Percentiles rank a stretch among this genome's conserved stretches.
Evolutionary conservation across 2,113 vertebrate genomes (phyloP).

Genomic region (Saguinus imperator): DNA sequence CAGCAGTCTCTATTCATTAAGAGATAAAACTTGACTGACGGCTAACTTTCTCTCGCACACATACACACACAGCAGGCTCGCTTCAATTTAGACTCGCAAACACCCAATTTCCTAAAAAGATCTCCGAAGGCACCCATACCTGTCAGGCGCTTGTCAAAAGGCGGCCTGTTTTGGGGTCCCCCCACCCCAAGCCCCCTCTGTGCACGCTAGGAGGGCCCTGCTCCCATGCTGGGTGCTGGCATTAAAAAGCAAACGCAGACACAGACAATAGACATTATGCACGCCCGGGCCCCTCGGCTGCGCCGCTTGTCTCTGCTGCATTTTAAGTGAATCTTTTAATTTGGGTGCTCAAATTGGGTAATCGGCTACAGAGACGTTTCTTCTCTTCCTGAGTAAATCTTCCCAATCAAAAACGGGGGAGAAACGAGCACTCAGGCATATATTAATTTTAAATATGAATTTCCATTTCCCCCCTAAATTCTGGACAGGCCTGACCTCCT

Average conservation of each 20-base stretch:
- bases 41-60: slow-evolving; percentile 83
- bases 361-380: fast-evolving
- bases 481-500: slow-evolving; percentile 62
- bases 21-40: slow-evolving; percentile 90
- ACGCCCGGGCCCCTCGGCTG: slow-evolving; percentile 35
- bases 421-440: fast-evolving
- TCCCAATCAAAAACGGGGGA: not conserved
- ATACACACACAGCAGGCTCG: not conserved
- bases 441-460: not conserved
- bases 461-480: not conserved
- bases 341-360: slow-evolving; percentile 58
- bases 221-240: slow-evolving; percentile 74
- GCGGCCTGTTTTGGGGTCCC: not conserved
- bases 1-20: slow-evolving; percentile 96
- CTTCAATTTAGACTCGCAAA: not conserved
- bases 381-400: not conserved
- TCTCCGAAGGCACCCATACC: slow-evolving; percentile 58
- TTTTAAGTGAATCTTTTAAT: slow-evolving; percentile 59
- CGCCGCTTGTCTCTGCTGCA: slow-evolving; percentile 38
- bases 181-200: slow-evolving; percentile 63
- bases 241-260: slow-evolving; percentile 65
- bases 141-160: slow-evolving; percentile 20
- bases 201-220: slow-evolving; percentile 69
- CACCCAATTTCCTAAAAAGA: slow-evolving; percentile 55
- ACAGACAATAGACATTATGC: slow-evolving; percentile 72